These are phyloP conservation scores for Carduelis carduelis DNA, from an alignment of 2,797 vertebrate genomes.

Conservation along the genomic window DNA sequence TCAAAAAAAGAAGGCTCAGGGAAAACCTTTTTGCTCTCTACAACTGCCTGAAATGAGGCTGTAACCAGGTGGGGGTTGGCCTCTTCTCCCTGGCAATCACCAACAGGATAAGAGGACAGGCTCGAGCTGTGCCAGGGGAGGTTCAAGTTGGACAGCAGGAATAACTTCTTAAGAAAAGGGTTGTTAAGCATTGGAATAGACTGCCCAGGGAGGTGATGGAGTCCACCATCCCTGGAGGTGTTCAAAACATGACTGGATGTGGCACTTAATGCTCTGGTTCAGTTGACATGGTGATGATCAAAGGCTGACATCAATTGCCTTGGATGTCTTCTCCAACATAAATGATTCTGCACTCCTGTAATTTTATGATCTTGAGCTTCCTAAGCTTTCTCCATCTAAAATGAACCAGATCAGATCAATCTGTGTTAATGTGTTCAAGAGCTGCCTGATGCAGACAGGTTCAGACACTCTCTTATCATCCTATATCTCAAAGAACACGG, in stretches of 20 bases:
- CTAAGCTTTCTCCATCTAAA: background rate
- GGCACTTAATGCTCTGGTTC: background rate
- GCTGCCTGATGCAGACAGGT: background rate
- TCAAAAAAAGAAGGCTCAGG: background rate
- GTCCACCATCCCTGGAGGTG: background rate
- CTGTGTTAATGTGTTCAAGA: background rate
- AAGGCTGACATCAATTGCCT: background rate
- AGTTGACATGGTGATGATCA: background rate
- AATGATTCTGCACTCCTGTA: background rate
- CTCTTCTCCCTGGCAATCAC: background rate
- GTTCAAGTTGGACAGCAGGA: background rate
- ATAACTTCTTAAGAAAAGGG: background rate
- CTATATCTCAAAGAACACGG: background rate
- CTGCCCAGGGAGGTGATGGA: background rate
- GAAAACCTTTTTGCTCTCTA: background rate
- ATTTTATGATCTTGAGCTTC: background rate
- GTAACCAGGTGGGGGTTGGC: no score
- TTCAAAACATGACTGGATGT: background rate
- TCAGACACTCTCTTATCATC: background rate
- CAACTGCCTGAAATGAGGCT: background rate
- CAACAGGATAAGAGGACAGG: background rate
- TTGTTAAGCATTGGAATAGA: background rate
- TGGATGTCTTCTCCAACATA: background rate
- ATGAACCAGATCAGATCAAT: background rate
- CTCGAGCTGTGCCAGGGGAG: background rate